A percentile compares a stretch with the other conserved stretches of the same genome.
These are phyloP conservation scores for Leptopilina clavipes DNA, from an alignment of 1,140 invertebrate genomes.

Conservation along the genomic window DNA sequence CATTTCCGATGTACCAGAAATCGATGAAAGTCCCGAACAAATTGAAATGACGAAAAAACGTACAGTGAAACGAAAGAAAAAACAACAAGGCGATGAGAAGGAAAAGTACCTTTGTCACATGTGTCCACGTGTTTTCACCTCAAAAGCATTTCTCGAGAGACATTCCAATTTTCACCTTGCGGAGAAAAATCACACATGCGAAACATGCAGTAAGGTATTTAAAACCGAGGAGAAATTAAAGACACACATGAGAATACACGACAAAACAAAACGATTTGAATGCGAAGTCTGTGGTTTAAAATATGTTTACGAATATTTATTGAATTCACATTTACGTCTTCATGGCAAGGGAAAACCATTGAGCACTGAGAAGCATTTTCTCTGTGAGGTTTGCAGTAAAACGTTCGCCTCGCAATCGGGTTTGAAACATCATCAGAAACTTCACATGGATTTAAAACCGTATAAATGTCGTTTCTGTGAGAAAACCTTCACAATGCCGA, in stretches of 20 bases:
- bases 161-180: slow-evolving; percentile 49
- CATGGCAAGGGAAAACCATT: slow-evolving; percentile 12
- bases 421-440: slow-evolving; percentile 54
- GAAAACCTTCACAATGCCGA: slow-evolving; percentile 52
- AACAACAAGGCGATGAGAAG: neutral
- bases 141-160: slow-evolving; percentile 36
- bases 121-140: slow-evolving; percentile 27
- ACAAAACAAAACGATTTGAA: slow-evolving; percentile 48
- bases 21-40: neutral
- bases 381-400: slow-evolving; percentile 57
- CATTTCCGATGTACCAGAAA: neutral
- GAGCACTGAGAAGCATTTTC: slow-evolving; percentile 42
- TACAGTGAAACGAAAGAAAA: neutral
- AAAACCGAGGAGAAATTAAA: slow-evolving; percentile 44
- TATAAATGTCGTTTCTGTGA: slow-evolving; percentile 52
- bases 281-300: slow-evolving; percentile 43
- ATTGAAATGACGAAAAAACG: neutral
- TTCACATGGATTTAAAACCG: slow-evolving; percentile 50
- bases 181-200: slow-evolving; percentile 47
- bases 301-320: slow-evolving; percentile 20
- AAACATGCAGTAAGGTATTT: slow-evolving; percentile 49
- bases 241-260: slow-evolving; percentile 50
- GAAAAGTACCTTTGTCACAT: slow-evolving; percentile 22
- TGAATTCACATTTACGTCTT: slow-evolving; percentile 15
- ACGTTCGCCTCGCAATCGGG: slow-evolving; percentile 56